These are phyloP conservation scores for Ophthalmolycus amberensis DNA, from an alignment of 2,113 vertebrate genomes.

Conservation along the genomic window DNA sequence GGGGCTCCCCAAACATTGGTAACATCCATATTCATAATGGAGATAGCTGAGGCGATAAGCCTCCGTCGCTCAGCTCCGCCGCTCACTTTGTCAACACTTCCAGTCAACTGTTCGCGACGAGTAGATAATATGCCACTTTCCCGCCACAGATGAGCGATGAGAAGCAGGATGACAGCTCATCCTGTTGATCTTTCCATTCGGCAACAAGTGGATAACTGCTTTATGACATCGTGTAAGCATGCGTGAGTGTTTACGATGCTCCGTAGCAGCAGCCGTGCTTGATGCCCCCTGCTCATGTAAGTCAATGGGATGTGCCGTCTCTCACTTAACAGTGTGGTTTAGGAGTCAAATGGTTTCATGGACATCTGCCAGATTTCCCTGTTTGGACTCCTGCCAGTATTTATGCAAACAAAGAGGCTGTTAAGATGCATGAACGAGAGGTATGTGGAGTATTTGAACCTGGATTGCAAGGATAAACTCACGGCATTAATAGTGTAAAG, in stretches of 20 bases:
- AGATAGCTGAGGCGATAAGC: conserved; percentile 65
- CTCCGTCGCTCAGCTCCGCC: conserved; percentile 33
- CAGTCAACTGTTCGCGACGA: conserved; percentile 28
- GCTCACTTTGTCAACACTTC: conserved; percentile 62
- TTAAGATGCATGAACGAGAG: conserved; percentile 52
- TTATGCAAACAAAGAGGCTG: conserved; percentile 67
- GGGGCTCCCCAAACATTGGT: conserved; percentile 67
- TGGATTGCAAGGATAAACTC: conserved; percentile 37
- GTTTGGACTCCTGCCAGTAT: conserved; percentile 70
- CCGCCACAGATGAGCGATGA: conserved; percentile 46
- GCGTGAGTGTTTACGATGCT: conserved; percentile 25
- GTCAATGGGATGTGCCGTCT: conserved; percentile 65
- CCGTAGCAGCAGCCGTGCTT: conserved; percentile 14
- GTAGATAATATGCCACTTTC: conserved; percentile 45
- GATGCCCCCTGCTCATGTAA: conserved; percentile 54
- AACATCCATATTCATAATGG: conserved; percentile 73
- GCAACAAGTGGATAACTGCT: conserved; percentile 57
- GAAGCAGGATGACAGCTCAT: conserved; percentile 35
- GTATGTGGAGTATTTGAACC: conserved; percentile 47
- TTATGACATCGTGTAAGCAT: conserved; percentile 29
- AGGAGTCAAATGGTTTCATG: conserved; percentile 74
- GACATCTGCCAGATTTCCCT: conserved; percentile 70
- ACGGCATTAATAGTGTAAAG: conserved; percentile 34
- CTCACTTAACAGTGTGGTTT: conserved; percentile 72
- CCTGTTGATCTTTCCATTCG: conserved; percentile 17